Evolutionary conservation across 2,888 invertebrate species (phyloP), one percentile per base, ranked within the genome.

Genomic region (Uropetala carovei): DNA sequence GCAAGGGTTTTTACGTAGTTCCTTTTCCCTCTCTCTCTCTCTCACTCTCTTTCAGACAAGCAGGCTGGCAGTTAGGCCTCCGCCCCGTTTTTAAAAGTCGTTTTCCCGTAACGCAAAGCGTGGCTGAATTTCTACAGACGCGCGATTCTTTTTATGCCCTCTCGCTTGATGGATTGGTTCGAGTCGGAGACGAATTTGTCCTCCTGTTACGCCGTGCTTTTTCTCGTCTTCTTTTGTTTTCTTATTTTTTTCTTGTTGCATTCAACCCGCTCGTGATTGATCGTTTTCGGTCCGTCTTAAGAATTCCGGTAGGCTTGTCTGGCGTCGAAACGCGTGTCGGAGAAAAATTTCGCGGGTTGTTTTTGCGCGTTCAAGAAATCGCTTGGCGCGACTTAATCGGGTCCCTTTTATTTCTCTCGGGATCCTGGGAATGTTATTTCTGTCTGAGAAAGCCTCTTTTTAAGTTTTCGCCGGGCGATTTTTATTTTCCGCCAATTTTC

Each of bases 111-210:
- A 68, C 68, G 16, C 18, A 64, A 64, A 64, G 64, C 64, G 18
- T 68, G 27, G 14, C 22, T 10, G 82, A 10, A 30, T 83, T 57
- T 84, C 84, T 84, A 59, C 59, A 59, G 10, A 27, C 22, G 22
- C 59, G 22, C 59, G 16, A 14, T 86, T 59, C 59, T 60, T 85
- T 58, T 60, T 60, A 27, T 7, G 57, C 60, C 64, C 75, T 0
- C 75, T 13, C 9, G 30, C 27, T 27, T 89, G 56, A 64, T 89
- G 64, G 89, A 89, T n/a, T 89, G 89, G 60, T 43, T 64, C 64
- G 30, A 14, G 43, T 30, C 64, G 64, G 18, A 0, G 18, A 11
- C 43, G 56, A 60, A 64, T 89, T 89, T 89, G 30, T 89, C 89
- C 9, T 89, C 89, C 89, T 22, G 22, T 89, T 64, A 89, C 43